A percentile compares a stretch with the other conserved stretches of the same genome.
phyloP scores from a whole-genome alignment of 2,113 vertebrate genomes.

The Diphyllodes magnificus region DNA sequence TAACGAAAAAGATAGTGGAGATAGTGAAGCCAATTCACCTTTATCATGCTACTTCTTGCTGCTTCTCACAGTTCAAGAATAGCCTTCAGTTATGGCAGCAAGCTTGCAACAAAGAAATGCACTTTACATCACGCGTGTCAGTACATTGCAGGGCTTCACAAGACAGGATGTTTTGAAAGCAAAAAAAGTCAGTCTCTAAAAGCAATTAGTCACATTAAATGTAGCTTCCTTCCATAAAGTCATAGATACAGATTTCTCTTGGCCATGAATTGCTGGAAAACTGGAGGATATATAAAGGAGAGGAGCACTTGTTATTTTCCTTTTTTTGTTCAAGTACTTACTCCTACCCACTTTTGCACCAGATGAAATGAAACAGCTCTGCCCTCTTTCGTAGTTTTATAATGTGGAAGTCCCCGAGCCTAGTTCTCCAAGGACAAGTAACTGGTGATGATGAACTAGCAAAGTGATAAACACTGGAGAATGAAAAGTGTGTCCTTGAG shows the following conservation, averaged over 20 bases:
- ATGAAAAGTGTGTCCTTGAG: not conserved
- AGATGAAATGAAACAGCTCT: not conserved
- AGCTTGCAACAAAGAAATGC: not conserved
- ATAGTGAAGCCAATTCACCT: not conserved
- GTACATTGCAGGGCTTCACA: not conserved
- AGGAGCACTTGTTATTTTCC: not conserved
- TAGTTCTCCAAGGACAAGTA: not conserved
- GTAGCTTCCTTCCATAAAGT: not conserved
- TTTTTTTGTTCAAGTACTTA: not conserved
- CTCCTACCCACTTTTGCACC: not conserved
- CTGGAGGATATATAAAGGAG: not conserved
- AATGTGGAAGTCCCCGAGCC: not conserved
- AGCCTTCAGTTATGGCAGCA: not conserved
- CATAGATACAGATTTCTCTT: not conserved
- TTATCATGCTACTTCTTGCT: not conserved
- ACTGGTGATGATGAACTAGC: not conserved
- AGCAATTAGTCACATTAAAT: not conserved
- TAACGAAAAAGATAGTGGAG: not conserved
- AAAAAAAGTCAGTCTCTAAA: not conserved
- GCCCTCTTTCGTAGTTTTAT: not conserved
- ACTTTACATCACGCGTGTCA: not conserved
- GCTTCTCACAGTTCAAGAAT: not conserved
- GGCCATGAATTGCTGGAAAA: not conserved
- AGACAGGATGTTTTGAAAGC: not conserved
- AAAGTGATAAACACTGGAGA: not conserved